These are phyloP conservation scores for Eucera pruinosa DNA, from an alignment of 2,888 invertebrate genomes.

Conservation along the genomic window DNA sequence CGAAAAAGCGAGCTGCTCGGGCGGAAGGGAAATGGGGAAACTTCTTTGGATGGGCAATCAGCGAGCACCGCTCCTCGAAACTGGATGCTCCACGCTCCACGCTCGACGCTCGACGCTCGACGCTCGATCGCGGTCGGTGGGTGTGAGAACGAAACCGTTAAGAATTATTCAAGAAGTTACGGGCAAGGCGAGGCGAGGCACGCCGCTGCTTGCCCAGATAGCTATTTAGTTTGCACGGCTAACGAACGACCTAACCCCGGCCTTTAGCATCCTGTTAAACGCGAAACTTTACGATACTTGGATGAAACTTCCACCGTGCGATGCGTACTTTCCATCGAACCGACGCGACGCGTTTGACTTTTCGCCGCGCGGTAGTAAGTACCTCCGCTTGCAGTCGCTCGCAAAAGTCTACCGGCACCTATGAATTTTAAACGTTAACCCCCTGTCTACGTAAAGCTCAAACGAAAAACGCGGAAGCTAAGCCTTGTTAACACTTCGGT, in stretches of 20 bases:
- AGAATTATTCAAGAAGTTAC: slow-evolving; percentile 62
- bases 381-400: no score
- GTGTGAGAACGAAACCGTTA: slow-evolving; percentile 70
- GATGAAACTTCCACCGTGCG: slow-evolving; percentile 1
- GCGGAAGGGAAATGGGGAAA: slow-evolving; percentile 57
- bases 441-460: no score
- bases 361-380: slow-evolving; percentile 19
- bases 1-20: not conserved
- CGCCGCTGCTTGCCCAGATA: slow-evolving; percentile 22
- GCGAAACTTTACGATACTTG: slow-evolving; percentile 47
- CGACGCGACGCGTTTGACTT: slow-evolving; percentile 26
- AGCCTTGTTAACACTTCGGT: no score
- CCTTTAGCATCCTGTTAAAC: slow-evolving; percentile 54
- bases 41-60: slow-evolving; percentile 53
- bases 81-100: no score
- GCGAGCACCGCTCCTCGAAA: slow-evolving; percentile 55
- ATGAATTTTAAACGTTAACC: no score
- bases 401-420: no score
- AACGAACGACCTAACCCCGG: slow-evolving; percentile 39
- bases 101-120: no score
- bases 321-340: slow-evolving; percentile 26
- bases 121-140: slow-evolving; percentile 56
- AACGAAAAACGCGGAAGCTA: no score
- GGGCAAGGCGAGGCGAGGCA: slow-evolving; percentile 10
- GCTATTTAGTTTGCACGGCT: slow-evolving; percentile 21